These are phyloP conservation scores for Pilophorus perplexus DNA, from an alignment of 2,888 invertebrate genomes.

Conservation along the genomic window DNA sequence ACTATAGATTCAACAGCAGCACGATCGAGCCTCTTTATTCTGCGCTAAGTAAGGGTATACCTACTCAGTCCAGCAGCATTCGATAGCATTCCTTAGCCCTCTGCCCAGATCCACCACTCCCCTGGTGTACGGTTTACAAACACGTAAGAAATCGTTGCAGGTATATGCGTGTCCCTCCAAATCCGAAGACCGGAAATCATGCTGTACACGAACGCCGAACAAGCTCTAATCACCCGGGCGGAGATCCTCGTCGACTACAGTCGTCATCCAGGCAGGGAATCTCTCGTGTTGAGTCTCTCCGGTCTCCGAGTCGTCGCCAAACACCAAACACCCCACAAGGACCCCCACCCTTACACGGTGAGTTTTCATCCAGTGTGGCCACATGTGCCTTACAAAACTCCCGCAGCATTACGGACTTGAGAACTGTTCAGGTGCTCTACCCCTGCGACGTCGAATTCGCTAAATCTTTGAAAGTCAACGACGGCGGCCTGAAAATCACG, in stretches of 20 bases:
- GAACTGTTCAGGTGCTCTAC: conserved; percentile 59
- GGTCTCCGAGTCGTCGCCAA: conserved; percentile 64
- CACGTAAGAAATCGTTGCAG: too few species aligned
- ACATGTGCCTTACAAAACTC: background rate
- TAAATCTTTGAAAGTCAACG: conserved; percentile 61
- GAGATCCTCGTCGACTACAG: conserved; percentile 71
- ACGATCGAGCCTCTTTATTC: too few species aligned
- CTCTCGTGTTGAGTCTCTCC: conserved; percentile 62
- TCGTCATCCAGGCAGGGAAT: conserved; percentile 63
- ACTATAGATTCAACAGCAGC: too few species aligned
- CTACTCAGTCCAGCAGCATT: too few species aligned
- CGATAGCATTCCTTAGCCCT: too few species aligned
- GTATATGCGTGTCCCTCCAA: conserved; percentile 67
- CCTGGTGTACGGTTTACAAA: too few species aligned
- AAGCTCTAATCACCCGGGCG: conserved; percentile 65
- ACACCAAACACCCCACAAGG: conserved; percentile 52
- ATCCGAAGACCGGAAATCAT: conserved; percentile 75
- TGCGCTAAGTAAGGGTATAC: too few species aligned
- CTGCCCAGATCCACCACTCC: too few species aligned
- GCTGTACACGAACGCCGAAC: conserved; percentile 65
- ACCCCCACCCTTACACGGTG: conserved; percentile 43
- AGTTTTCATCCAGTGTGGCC: background rate
- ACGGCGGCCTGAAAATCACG: conserved; percentile 66
- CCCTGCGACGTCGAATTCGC: conserved; percentile 71
- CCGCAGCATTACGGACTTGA: too few species aligned